Conservation (phyloP, 2,888 invertebrate genomes). For the Blastobasis lacticolella region DNA sequence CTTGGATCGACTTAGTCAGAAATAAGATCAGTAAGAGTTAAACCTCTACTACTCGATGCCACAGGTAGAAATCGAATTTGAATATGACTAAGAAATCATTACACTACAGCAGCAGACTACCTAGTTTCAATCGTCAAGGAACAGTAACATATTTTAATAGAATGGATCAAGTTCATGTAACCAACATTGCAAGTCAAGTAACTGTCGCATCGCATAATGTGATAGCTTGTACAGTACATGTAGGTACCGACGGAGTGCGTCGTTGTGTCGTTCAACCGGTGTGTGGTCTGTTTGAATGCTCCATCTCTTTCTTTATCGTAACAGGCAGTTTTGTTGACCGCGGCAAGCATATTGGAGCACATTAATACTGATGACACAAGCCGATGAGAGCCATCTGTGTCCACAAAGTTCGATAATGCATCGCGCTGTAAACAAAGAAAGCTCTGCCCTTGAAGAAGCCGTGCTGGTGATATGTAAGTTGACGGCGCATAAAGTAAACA, state of each 20-base stretch:
- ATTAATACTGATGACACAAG: constrained; percentile 71
- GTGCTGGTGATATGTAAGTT: constrained; percentile 21
- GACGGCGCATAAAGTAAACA: constrained; percentile 10
- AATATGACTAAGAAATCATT: neutral
- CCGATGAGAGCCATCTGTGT: constrained; percentile 69
- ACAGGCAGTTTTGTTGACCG: constrained; percentile 60
- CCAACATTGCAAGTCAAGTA: no score
- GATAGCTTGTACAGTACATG: constrained; percentile 6
- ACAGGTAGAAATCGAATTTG: no score
- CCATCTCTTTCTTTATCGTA: constrained; percentile 51
- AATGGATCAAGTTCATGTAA: neutral
- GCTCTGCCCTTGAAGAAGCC: constrained; percentile 51
- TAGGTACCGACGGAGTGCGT: constrained; percentile 11
- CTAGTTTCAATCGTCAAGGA: neutral
- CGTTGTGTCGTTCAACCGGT: constrained; percentile 34
- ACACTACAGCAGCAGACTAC: no score
- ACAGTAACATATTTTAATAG: neutral
- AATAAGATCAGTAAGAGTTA: no score
- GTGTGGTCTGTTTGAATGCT: constrained; percentile 61
- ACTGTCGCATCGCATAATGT: neutral
- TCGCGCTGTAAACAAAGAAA: constrained; percentile 52
- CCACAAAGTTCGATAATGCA: constrained; percentile 57
- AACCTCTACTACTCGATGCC: no score
- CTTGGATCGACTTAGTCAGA: no score
- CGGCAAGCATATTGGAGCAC: constrained; percentile 61